These are phyloP conservation scores for Acanthurus leucopareius DNA, from an alignment of 2,797 vertebrate genomes.

Conservation along the genomic window DNA sequence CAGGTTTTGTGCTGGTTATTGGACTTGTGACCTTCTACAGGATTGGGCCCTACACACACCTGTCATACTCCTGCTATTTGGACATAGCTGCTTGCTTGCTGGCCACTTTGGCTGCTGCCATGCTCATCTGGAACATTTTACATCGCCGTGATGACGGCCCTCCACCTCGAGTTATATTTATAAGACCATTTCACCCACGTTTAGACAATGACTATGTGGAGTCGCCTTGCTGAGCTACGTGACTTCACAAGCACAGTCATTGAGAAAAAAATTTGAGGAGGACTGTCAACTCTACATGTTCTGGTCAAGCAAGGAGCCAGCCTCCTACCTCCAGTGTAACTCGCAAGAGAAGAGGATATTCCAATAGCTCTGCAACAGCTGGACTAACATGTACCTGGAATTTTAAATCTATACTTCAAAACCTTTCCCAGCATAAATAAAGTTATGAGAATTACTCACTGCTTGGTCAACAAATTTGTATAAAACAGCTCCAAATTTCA, in stretches of 20 bases:
- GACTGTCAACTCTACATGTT: slow-evolving; percentile 9
- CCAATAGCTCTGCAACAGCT: slow-evolving; percentile 27
- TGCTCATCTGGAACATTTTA: slow-evolving; percentile 98
- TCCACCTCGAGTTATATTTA: slow-evolving; percentile 92
- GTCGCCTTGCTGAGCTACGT: slow-evolving; percentile 91
- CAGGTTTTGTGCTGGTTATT: slow-evolving; percentile 97
- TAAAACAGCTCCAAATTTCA: slow-evolving; percentile 35
- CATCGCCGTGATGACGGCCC: slow-evolving; percentile 96
- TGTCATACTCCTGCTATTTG: slow-evolving; percentile 97
- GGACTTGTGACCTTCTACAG: slow-evolving; percentile 98
- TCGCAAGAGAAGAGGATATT: slow-evolving; percentile 28
- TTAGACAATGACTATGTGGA: slow-evolving; percentile 97
- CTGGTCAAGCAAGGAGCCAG: slow-evolving; percentile 14
- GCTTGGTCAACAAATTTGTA: slow-evolving; percentile 39
- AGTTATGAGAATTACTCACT: slow-evolving; percentile 50
- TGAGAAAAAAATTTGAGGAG: neutral
- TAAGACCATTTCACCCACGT: slow-evolving; percentile 91
- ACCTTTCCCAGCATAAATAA: slow-evolving; percentile 20
- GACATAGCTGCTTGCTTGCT: slow-evolving; percentile 95
- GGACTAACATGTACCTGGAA: slow-evolving; percentile 50
- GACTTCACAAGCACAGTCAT: slow-evolving; percentile 7
- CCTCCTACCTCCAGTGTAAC: slow-evolving; percentile 8
- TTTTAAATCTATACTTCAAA: slow-evolving; percentile 42
- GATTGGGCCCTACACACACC: slow-evolving; percentile 93
- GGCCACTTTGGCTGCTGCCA: slow-evolving; percentile 94